Evolutionary conservation across 2,797 vertebrate genomes (phyloP).

Genomic region (Siniperca obscura): DNA sequence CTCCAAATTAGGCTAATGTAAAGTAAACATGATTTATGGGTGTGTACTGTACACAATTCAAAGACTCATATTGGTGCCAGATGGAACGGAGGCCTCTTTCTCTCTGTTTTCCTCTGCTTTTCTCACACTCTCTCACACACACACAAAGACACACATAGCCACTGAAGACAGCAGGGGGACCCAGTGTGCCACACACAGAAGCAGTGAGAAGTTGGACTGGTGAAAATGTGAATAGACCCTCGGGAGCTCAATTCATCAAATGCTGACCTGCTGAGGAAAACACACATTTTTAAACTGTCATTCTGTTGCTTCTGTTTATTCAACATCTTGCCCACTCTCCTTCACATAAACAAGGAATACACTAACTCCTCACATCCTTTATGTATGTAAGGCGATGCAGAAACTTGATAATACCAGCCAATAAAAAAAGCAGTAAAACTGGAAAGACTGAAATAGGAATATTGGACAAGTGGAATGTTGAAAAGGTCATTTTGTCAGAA

Average conservation of each 20-base stretch:
- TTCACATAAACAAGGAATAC: neutral
- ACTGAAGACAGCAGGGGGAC: conserved; percentile 61
- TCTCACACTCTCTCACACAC: neutral
- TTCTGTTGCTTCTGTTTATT: neutral
- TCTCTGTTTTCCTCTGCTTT: conserved; percentile 10
- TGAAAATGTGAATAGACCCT: conserved; percentile 36
- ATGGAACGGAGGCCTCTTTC: conserved; percentile 7
- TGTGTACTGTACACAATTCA: neutral
- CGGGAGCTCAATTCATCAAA: conserved; percentile 30
- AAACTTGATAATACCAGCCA: neutral
- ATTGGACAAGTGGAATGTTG: neutral
- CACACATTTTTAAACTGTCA: conserved; percentile 8
- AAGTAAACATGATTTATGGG: neutral
- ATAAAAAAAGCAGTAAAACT: neutral
- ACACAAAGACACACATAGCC: conserved; percentile 26
- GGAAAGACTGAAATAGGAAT: neutral
- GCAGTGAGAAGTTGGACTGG: conserved; percentile 9
- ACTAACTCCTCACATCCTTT: conserved; percentile 6
- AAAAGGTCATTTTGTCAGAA: neutral
- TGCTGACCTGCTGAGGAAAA: conserved; percentile 21
- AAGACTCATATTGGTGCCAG: conserved; percentile 6
- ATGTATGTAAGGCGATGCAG: neutral
- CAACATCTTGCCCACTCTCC: neutral
- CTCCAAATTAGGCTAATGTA: neutral
- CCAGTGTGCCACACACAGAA: conserved; percentile 47